Percentiles rank a stretch among this genome's conserved stretches.
These are phyloP conservation scores for Metaphire vulgaris DNA, from an alignment of 1,140 invertebrate genomes.

Conservation along the genomic window DNA sequence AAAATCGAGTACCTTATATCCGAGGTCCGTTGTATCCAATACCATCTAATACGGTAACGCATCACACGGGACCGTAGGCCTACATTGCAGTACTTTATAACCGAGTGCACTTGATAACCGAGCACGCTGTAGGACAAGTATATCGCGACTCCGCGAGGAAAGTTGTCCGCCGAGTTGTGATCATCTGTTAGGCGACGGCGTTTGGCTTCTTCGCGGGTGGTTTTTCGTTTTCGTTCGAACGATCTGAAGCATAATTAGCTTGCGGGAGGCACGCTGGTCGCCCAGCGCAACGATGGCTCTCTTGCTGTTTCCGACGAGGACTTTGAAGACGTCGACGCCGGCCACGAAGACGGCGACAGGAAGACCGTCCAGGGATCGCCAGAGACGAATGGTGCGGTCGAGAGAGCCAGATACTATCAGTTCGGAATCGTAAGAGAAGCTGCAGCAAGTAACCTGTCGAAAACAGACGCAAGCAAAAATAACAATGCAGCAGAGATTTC, in stretches of 20 bases:
- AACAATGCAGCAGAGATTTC: no score
- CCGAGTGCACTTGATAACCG: no score
- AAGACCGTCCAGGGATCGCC: slow-evolving; percentile 42
- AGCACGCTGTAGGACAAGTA: no score
- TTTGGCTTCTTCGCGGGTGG: slow-evolving; percentile 32
- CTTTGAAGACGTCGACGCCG: slow-evolving; percentile 48
- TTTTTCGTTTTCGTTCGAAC: slow-evolving; percentile 44
- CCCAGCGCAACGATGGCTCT: slow-evolving; percentile 50
- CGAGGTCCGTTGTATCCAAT: no score
- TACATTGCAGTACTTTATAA: no score
- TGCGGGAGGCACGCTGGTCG: slow-evolving; percentile 47
- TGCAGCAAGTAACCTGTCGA: slow-evolving; percentile 46
- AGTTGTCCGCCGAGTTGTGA: no score
- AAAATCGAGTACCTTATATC: no score
- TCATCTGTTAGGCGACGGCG: slow-evolving; percentile 24
- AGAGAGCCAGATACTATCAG: slow-evolving; percentile 49
- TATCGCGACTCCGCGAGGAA: no score
- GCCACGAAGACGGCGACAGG: slow-evolving; percentile 48
- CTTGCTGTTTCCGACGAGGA: slow-evolving; percentile 47
- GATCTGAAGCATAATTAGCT: slow-evolving; percentile 52
- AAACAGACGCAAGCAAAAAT: no score
- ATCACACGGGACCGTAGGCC: no score
- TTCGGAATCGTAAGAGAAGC: slow-evolving; percentile 47
- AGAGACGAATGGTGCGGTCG: slow-evolving; percentile 50
- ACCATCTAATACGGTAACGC: no score